Evolutionary conservation across 35 echinoderm and acorn worm species (phyloP).

Genomic region (Apostichopus californicus): DNA sequence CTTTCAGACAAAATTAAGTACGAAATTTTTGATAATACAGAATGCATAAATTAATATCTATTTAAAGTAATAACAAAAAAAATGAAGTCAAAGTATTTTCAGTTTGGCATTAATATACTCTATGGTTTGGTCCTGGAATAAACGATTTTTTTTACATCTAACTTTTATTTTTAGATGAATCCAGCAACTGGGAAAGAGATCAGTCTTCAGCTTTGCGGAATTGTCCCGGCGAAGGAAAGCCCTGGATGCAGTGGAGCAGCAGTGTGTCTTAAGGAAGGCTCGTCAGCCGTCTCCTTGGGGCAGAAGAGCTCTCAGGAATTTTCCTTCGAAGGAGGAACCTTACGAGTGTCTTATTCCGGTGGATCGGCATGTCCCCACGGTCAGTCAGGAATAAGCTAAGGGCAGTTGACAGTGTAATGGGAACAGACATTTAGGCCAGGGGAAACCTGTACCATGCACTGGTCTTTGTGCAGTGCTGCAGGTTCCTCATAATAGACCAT

Average conservation of each 20-base stretch:
- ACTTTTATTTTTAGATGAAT: slow-evolving; percentile 15
- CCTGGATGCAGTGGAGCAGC: slow-evolving; percentile 62
- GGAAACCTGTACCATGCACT: too few species aligned
- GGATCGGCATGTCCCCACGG: slow-evolving; percentile 48
- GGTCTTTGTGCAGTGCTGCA: too few species aligned
- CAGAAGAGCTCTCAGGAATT: slow-evolving; percentile 59
- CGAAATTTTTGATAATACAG: neutral
- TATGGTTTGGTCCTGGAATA: too few species aligned
- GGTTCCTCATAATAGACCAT: too few species aligned
- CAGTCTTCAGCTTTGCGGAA: slow-evolving; percentile 66
- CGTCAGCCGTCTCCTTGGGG: slow-evolving; percentile 56
- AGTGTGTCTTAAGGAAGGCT: slow-evolving; percentile 57
- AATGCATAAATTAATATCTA: neutral
- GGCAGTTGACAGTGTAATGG: too few species aligned
- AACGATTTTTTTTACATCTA: neutral
- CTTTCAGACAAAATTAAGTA: too few species aligned
- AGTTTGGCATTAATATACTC: too few species aligned
- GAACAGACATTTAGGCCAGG: too few species aligned
- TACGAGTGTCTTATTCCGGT: slow-evolving; percentile 72
- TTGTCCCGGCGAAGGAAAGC: neutral
- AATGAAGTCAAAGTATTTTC: neutral
- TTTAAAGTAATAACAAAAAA: neutral
- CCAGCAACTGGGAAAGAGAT: slow-evolving; percentile 12
- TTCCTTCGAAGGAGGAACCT: slow-evolving; percentile 55
- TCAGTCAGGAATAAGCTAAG: slow-evolving; percentile 11